These are phyloP conservation scores for Synanthedon tipuliformis DNA, from an alignment of 2,888 invertebrate genomes.

Conservation along the genomic window DNA sequence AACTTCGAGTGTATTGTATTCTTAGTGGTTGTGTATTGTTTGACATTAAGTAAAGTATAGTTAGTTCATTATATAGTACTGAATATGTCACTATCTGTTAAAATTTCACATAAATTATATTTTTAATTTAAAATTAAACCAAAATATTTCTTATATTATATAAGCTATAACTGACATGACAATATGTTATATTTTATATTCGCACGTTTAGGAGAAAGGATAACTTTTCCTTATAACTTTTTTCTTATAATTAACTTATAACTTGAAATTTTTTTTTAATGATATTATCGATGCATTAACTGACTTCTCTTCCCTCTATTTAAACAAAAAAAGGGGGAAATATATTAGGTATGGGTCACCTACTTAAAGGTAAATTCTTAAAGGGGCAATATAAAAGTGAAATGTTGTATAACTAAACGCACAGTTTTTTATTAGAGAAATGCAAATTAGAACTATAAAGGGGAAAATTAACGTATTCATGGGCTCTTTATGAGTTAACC, in stretches of 20 bases:
- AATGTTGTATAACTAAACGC: no score
- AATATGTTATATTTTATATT: no score
- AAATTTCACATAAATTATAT: not conserved
- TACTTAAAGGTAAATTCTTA: no score
- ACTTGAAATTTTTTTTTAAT: no score
- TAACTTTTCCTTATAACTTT: no score
- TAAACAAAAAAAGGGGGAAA: not conserved
- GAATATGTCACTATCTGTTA: no score
- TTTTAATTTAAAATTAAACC: not conserved
- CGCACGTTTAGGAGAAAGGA: no score
- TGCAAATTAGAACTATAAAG: slow-evolving; percentile 31
- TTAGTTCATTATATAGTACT: not conserved
- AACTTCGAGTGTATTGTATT: slow-evolving; percentile 14
- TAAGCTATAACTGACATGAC: no score
- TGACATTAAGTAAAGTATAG: not conserved
- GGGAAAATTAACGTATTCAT: slow-evolving; percentile 43
- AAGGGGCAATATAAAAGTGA: no score
- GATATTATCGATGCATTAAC: no score
- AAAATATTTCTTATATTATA: not conserved
- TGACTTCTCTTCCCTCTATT: not conserved
- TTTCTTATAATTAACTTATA: no score
- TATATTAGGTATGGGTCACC: not conserved
- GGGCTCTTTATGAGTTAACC: slow-evolving; percentile 39
- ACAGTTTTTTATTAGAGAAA: slow-evolving; percentile 18
- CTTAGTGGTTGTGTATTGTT: slow-evolving; percentile 3